phyloP scores from a whole-genome alignment of 2,797 vertebrate species.

The Aotus griseimembra region DNA sequence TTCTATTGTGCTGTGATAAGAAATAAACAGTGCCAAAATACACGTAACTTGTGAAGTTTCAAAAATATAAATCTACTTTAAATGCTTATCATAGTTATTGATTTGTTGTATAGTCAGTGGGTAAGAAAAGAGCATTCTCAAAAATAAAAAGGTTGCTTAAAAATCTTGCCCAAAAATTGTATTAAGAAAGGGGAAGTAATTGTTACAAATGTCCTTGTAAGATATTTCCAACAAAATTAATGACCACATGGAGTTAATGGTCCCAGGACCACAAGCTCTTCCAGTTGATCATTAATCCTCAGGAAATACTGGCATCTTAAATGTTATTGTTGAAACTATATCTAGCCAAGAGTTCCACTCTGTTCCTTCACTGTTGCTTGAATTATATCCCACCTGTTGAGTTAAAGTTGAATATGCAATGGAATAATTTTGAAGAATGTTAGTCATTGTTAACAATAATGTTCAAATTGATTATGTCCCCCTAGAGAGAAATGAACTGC shows the following conservation, averaged over 20 bases:
- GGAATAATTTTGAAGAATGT: not conserved
- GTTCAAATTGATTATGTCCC: not conserved
- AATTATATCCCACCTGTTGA: constrained; percentile 65
- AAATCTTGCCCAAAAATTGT: not conserved
- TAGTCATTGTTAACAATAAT: constrained; percentile 5
- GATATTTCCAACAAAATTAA: constrained; percentile 82
- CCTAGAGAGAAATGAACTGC: not conserved
- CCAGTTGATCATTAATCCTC: constrained; percentile 80
- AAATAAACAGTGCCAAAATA: not conserved
- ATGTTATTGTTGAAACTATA: constrained; percentile 80
- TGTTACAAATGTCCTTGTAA: constrained; percentile 65
- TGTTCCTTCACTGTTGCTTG: constrained; percentile 12
- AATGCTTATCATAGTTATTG: not conserved
- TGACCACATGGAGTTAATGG: constrained; percentile 80
- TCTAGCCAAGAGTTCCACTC: constrained; percentile 48
- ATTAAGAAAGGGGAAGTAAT: constrained; percentile 47
- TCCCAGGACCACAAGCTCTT: constrained; percentile 78
- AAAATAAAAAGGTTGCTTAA: not conserved
- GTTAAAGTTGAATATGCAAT: not conserved
- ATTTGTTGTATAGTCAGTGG: not conserved
- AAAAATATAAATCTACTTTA: not conserved
- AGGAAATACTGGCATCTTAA: constrained; percentile 63
- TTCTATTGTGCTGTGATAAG: not conserved
- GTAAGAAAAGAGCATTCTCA: constrained; percentile 23
- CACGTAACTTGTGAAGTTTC: not conserved